Evolutionary conservation across 1,140 invertebrate genomes (phyloP), one percentile per base, ranked within the genome.

Genomic region (Diabrotica undecimpunctata): DNA sequence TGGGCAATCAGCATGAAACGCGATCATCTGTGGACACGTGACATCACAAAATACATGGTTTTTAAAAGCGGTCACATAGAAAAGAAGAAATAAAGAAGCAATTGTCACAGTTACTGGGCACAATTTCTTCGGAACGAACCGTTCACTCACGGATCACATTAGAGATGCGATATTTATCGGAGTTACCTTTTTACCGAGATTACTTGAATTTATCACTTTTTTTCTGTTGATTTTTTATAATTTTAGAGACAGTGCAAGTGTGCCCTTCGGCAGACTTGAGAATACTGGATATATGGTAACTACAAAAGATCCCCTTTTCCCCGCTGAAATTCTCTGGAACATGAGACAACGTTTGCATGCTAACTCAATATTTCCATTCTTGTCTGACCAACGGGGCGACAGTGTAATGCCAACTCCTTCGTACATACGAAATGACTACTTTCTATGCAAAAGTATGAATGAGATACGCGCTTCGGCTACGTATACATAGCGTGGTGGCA

Each of bases 261-360:
- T 70, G 71, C 75, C 71, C 72, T 64, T 66, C 74, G 77, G 70
- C 74, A 70, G 77, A 76, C 77, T 78, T 78, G 77, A 77, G 77
- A 78, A 78, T 73, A 78, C 77, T 78, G 77, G 77, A 78, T 78
- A 77, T 78, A 78, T 77, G 77, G 75, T 76, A 77, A 78, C 75
- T 76, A 78, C 75, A 75, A 77, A 54, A 75, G 70, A 68, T 61
- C 70, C 69, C 75, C 68, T 70, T 72, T 57, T 69, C 81, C 81
- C 81, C 79, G 79, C 62, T 81, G 81, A 81, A 80, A 80, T 83
- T 83, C 83, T 81, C 82, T 81, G 79, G 78, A 78, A 76, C 78
- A 79, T 77, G 82, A 82, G 81, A 81, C 77, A 78, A 71, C 74
- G 77, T 77, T 78, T 78, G 75, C 77, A 78, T 78, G 77, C 75